These are phyloP conservation scores for Haliclona indistincta DNA, from an alignment of 37 sponge, comb jelly and placozoan genomes.

Conservation along the genomic window DNA sequence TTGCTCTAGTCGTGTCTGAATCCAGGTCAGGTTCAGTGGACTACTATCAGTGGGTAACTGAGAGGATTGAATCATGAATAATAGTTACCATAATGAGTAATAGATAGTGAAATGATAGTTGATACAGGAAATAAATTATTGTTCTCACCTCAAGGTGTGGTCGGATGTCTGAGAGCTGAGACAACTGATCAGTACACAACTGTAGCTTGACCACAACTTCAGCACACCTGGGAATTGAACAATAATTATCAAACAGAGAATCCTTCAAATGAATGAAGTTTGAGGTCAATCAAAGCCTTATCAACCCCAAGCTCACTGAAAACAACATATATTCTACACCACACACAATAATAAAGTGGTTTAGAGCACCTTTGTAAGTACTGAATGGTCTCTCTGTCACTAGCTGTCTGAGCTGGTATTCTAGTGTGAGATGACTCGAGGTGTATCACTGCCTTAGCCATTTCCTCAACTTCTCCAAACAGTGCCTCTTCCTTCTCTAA, in stretches of 20 bases:
- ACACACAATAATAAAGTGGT: no score
- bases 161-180: conserved; percentile 75
- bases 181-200: conserved; percentile 63
- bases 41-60: conserved; percentile 73
- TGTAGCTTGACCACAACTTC: conserved; percentile 66
- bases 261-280: no score
- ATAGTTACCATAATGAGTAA: no score
- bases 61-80: no score
- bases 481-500: conserved; percentile 74
- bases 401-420: conserved; percentile 49
- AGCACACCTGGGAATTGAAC: no score
- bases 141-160: conserved; percentile 70
- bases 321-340: no score
- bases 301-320: no score
- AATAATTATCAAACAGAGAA: no score
- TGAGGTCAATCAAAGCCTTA: no score
- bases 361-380: conserved; percentile 64
- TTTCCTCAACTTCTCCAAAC: conserved; percentile 62
- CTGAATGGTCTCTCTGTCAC: conserved; percentile 60
- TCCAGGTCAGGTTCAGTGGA: conserved; percentile 75
- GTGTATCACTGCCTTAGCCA: conserved; percentile 81
- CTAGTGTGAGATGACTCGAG: conserved; percentile 84
- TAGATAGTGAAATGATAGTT: no score
- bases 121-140: no score
- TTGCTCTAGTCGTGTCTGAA: conserved; percentile 58